phyloP scores from a whole-genome alignment of 2,888 invertebrate species.

The Polydrusus pterygomalis region DNA sequence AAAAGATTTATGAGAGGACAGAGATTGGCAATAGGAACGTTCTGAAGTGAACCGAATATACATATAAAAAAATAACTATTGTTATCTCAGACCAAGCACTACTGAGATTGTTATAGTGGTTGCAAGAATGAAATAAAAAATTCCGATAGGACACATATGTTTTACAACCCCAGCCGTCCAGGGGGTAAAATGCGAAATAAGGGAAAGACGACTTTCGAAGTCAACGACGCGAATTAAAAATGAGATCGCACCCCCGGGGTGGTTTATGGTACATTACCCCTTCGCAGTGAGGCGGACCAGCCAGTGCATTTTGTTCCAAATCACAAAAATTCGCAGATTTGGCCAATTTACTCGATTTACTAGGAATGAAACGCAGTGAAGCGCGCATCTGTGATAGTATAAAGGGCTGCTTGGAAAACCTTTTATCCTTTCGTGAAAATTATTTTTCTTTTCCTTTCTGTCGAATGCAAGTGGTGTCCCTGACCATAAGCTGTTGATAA shows the following conservation, averaged over 20 bases:
- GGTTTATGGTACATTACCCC: slow-evolving; percentile 58
- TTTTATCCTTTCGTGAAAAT: slow-evolving; percentile 14
- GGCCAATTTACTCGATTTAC: slow-evolving; percentile 59
- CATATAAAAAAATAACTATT: too few relatives aligned
- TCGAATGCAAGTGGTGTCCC: too few relatives aligned
- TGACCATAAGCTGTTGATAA: too few relatives aligned
- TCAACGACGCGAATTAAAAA: slow-evolving; percentile 57
- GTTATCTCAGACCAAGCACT: too few relatives aligned
- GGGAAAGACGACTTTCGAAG: slow-evolving; percentile 66
- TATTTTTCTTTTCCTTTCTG: neutral
- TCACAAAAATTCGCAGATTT: slow-evolving; percentile 63
- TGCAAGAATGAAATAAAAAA: neutral
- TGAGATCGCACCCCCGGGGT: slow-evolving; percentile 51
- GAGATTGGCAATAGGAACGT: too few relatives aligned
- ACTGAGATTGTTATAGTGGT: too few relatives aligned
- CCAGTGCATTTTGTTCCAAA: slow-evolving; percentile 58
- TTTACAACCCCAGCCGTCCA: slow-evolving; percentile 14
- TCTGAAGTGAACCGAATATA: too few relatives aligned
- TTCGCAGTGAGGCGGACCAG: slow-evolving; percentile 24
- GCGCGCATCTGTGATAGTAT: slow-evolving; percentile 44
- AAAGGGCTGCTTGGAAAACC: slow-evolving; percentile 25
- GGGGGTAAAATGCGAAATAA: slow-evolving; percentile 45
- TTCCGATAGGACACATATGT: slow-evolving; percentile 18
- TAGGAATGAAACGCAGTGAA: slow-evolving; percentile 50
- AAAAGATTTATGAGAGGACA: too few relatives aligned